Conservation (phyloP, 1,140 invertebrate genomes). For the Diorhabda elongata region DNA sequence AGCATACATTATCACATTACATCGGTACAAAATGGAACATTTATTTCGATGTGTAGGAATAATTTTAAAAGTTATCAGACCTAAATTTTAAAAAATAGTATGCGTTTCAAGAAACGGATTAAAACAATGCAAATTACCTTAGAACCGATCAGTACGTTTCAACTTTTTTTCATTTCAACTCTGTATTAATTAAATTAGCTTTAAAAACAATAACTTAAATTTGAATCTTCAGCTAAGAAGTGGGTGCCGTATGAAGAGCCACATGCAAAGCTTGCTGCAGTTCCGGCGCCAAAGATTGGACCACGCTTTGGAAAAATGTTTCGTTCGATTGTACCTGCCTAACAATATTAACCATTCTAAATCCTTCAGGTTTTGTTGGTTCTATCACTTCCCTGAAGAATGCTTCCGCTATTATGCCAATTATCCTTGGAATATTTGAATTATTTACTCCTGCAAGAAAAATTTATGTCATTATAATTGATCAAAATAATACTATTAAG, state of each 20-base stretch:
- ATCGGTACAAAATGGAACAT: not conserved
- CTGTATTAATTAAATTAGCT: conserved; percentile 16
- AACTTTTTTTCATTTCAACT: conserved; percentile 24
- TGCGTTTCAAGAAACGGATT: not conserved
- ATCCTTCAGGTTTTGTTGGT: conserved; percentile 58
- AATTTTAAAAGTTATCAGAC: not conserved
- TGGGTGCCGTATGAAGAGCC: conserved; percentile 50
- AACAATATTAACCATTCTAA: conserved; percentile 68
- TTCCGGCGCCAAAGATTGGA: conserved; percentile 68
- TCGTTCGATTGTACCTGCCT: conserved; percentile 77
- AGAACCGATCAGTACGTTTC: not conserved
- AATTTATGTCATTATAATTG: not conserved
- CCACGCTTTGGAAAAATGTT: conserved; percentile 78
- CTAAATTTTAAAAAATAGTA: not conserved
- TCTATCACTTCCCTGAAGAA: conserved; percentile 78
- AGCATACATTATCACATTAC: not conserved
- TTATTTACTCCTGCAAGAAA: conserved; percentile 62
- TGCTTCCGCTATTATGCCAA: conserved; percentile 86
- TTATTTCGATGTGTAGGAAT: not conserved
- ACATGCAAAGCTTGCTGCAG: conserved; percentile 77
- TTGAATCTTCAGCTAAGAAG: conserved; percentile 23
- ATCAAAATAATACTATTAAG: too few relatives aligned
- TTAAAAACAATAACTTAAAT: conserved; percentile 25
- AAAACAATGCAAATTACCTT: not conserved
- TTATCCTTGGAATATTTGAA: conserved; percentile 81